Evolutionary conservation across 2,797 vertebrate species (phyloP).

Genomic region (Periophthalmus magnuspinnatus): DNA sequence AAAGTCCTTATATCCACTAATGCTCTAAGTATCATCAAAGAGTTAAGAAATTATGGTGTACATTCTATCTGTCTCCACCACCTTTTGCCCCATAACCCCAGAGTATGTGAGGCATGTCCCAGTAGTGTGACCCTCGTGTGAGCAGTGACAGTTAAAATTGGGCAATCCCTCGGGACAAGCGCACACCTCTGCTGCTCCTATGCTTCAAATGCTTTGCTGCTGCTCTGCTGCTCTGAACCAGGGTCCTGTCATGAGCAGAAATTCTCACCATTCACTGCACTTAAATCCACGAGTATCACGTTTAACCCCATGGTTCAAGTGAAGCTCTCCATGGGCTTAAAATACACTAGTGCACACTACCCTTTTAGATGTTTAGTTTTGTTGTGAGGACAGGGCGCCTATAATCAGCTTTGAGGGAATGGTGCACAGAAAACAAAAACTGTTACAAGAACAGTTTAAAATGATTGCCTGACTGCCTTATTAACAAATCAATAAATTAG

Average conservation of each 20-base stretch:
- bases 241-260: neutral
- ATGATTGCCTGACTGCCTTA: neutral
- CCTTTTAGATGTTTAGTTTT: neutral
- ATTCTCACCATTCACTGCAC: constrained; percentile 13
- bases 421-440: neutral
- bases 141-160: constrained; percentile 38
- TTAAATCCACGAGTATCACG: constrained; percentile 2
- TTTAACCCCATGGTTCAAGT: neutral
- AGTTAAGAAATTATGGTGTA: neutral
- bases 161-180: constrained; percentile 35
- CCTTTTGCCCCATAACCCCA: neutral
- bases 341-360: constrained; percentile 4
- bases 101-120: constrained; percentile 15
- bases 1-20: neutral
- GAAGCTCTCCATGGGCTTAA: neutral
- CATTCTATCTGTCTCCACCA: constrained; percentile 2
- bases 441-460: neutral
- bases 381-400: neutral
- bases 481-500: no score
- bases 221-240: neutral
- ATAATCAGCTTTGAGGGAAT: neutral
- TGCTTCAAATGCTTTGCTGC: neutral
- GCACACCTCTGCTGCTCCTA: constrained; percentile 24
- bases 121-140: constrained; percentile 27
- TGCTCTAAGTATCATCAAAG: constrained; percentile 1